Evolutionary conservation across 2,797 vertebrate species (phyloP), one percentile per base, ranked within the genome.

Genomic region (Labroides dimidiatus): DNA sequence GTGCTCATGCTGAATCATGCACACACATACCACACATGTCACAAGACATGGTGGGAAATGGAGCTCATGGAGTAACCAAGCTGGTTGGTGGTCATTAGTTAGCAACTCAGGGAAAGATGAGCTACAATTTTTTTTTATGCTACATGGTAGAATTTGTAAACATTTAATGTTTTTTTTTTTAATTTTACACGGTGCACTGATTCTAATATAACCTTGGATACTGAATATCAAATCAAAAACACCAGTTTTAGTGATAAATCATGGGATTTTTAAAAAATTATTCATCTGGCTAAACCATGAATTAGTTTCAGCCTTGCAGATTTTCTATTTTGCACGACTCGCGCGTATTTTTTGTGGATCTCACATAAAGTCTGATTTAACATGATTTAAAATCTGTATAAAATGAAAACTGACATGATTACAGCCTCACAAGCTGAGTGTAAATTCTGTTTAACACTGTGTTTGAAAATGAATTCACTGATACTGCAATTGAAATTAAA

Each of bases 1-100:
- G 53, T 50, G 43, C 62, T 54, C 10, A 14, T 7, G 41, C 19
- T 69, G 49, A 58, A 55, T 63, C 56, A 45, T 43, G 50, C 60
- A 52, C 58, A 61, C 72, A 54, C 65, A 75, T 43, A 69, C 55
- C 3, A 52, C 27, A 64, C 53, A 43, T 45, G 2, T 20, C 47
- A 23, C 47, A 39, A 1, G 64, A 57, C 5, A 3, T 21, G 20
- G 45, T 6, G 23, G 27, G 5, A 24, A 14, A 13, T 42, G 57
- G 24, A 27, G 30, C 30, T 36, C 3, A 49, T 13, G 6, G 20
- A 50, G 17, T 67, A 43, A 82, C 44, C 44, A 9, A 0, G 71
- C 45, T 45, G 13, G 37, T 30, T 58, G 65, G 71, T 12, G 37
- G 10, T 12, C 11, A 39, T 47, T 21, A 13, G 19, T n/a, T n/a